Evolutionary conservation across 1,140 invertebrate species (phyloP).

Genomic region (Drosophila tristis): DNA sequence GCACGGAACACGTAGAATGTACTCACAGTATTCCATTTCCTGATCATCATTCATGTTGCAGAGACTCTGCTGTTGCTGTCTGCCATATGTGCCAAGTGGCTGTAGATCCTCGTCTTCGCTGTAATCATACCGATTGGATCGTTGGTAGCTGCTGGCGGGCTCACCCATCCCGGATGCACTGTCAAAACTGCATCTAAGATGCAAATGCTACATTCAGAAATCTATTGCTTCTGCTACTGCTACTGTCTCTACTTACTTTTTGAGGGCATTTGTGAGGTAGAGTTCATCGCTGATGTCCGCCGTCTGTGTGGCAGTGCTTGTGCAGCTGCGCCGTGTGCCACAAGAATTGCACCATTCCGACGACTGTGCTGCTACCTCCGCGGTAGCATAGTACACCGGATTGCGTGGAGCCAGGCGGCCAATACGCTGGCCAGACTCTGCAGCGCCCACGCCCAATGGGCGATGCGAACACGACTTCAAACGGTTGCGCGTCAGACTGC

Average conservation of each 20-base stretch:
- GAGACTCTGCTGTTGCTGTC: too few species aligned
- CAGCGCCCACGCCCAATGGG: too few species aligned
- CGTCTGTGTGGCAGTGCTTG: too few species aligned
- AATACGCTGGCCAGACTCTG: constrained; percentile 9
- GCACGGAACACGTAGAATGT: too few species aligned
- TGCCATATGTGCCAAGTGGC: constrained; percentile 38
- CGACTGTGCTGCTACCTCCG: constrained; percentile 14
- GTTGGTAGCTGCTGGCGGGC: too few species aligned
- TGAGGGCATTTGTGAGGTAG: too few species aligned
- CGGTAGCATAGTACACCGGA: constrained; percentile 11
- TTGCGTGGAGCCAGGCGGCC: constrained; percentile 1
- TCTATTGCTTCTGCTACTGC: too few species aligned
- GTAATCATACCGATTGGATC: neutral
- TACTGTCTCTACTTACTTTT: constrained; percentile 8
- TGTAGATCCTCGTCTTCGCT: constrained; percentile 54
- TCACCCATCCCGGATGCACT: constrained; percentile 17
- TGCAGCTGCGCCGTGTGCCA: too few species aligned
- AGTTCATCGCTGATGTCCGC: too few species aligned
- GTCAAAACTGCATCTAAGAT: constrained; percentile 55
- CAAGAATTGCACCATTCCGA: neutral
- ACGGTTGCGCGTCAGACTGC: constrained; percentile 12
- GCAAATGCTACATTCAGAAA: too few species aligned
- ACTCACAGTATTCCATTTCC: too few species aligned
- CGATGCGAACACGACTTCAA: constrained; percentile 29
- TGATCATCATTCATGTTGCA: too few species aligned